These are phyloP conservation scores for Centropyge bicolor DNA, from an alignment of 2,797 vertebrate genomes.

Conservation along the genomic window DNA sequence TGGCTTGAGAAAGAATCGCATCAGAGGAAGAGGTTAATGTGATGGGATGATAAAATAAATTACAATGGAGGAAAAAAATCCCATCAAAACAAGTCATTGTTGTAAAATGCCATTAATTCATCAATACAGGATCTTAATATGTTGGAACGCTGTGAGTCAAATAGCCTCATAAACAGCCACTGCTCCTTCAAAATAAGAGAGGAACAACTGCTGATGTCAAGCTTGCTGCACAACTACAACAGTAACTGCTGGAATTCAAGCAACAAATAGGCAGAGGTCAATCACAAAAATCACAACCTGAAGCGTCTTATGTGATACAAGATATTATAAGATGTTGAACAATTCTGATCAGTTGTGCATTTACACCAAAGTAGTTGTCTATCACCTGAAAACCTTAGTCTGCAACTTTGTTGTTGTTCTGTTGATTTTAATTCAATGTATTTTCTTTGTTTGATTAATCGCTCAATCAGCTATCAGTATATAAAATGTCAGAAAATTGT, in stretches of 20 bases:
- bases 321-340: too few relatives aligned
- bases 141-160: neutral
- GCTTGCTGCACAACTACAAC: neutral
- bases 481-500: neutral
- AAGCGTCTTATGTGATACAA: neutral
- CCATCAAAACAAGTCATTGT: slow-evolving; percentile 17
- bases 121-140: too few relatives aligned
- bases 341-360: neutral
- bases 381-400: neutral
- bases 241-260: too few relatives aligned
- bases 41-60: slow-evolving; percentile 3
- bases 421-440: neutral
- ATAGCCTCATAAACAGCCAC: neutral
- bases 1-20: neutral
- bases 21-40: neutral
- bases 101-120: neutral
- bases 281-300: neutral
- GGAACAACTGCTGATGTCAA: neutral
- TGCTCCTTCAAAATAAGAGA: too few relatives aligned
- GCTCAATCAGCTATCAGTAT: too few relatives aligned
- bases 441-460: too few relatives aligned
- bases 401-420: too few relatives aligned
- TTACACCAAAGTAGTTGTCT: neutral
- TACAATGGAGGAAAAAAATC: neutral
- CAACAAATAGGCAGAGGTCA: neutral